Evolutionary conservation across 2,888 invertebrate species (phyloP).

Genomic region (Sepioteuthis lessoniana): DNA sequence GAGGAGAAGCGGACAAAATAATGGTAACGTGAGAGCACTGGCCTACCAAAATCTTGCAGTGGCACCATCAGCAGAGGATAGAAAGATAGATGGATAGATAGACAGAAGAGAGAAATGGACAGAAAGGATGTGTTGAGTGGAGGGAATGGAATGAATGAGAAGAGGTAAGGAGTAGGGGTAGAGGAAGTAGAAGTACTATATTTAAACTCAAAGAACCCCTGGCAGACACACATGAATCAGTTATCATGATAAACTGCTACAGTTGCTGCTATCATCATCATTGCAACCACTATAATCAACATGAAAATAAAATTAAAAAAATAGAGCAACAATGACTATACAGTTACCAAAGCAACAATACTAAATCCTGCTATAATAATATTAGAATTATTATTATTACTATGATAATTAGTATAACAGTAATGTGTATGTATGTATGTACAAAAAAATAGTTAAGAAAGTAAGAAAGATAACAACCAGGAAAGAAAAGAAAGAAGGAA

Average conservation of each 20-base stretch:
- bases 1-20: neutral
- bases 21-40: neutral
- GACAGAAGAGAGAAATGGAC: neutral
- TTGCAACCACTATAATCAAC: neutral
- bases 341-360: neutral
- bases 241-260: neutral
- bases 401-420: too few relatives aligned
- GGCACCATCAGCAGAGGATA: neutral
- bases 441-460: too few relatives aligned
- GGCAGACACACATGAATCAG: neutral
- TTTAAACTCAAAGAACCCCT: conserved; percentile 36
- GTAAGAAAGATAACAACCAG: too few relatives aligned
- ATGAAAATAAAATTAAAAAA: neutral
- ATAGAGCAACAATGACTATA: neutral
- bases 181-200: conserved; percentile 42
- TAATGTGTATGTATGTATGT: too few relatives aligned
- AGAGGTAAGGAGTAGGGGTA: neutral
- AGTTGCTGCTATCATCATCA: neutral
- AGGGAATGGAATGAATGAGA: neutral
- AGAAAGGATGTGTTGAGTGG: neutral
- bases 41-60: neutral
- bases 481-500: too few relatives aligned
- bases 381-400: neutral
- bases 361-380: neutral
- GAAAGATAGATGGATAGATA: neutral